Evolutionary conservation across 2,113 vertebrate genomes (phyloP), one percentile per base, ranked within the genome.

Genomic region (Columbina picui): DNA sequence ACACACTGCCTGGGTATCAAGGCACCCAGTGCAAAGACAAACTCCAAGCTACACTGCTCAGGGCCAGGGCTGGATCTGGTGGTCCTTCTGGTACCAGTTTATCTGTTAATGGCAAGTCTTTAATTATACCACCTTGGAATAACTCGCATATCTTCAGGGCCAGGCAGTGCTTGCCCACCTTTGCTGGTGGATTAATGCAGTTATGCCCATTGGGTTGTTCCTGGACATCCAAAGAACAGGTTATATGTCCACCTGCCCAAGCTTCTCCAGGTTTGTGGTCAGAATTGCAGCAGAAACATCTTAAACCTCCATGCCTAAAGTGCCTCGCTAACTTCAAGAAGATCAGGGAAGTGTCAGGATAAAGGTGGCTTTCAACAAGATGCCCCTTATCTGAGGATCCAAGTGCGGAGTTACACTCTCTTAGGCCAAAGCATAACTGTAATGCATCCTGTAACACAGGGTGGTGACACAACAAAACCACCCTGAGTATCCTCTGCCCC

Each of bases 261-360:
- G 53, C 2, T 60, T 30, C 78, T 59, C 30, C 25, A 21, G 53
- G 29, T 9, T 9, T 84, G 30, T 63, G 26, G 30, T 41, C 49
- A 56, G 22, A 78, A 52, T 41, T 81, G 56, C 19, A 93, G 65
- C 9, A 80, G 59, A 63, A 75, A 45, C 19, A 56, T 14, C 64
- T 60, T 60, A 90, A 76, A 65, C 30, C 18, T 50, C 38, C 14
- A 4, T 0, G 32, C 39, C 16, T 76, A 7, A 71, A 56, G 45
- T 57, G 10, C 49, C 43, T 73, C 7, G 2, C 23, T 39, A 27
- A 55, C 22, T 22, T 26, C 21, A 27, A 25, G 59, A 30, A 87
- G 7, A 29, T 2, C 0, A 0, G 21, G 29, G 65, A 41, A 64
- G 11, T 6, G 9, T 18, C 45, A n/a, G 16, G 19, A 9, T 20